Evolutionary conservation across 2,797 vertebrate species (phyloP).

Genomic region (Pristis pectinata): DNA sequence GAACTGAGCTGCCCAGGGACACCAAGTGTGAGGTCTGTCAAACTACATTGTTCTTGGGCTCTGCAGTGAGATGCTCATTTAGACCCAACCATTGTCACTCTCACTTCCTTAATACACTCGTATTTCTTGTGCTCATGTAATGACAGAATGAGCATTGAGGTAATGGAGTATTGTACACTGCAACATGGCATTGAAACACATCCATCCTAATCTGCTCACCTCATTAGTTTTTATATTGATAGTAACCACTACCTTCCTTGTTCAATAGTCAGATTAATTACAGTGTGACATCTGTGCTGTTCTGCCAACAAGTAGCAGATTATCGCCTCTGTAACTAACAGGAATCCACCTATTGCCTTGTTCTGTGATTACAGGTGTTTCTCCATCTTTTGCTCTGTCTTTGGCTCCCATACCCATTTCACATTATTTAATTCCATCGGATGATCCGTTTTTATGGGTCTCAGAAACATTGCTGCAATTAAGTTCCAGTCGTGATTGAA

Average conservation of each 20-base stretch:
- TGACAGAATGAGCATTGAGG: background rate
- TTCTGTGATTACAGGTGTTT: background rate
- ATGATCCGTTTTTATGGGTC: background rate
- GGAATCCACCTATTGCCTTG: background rate
- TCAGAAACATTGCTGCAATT: slow-evolving; percentile 9
- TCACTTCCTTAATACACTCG: background rate
- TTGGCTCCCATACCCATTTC: background rate
- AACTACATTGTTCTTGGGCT: background rate
- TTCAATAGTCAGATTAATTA: slow-evolving; percentile 21
- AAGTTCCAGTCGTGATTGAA: background rate
- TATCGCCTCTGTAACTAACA: background rate
- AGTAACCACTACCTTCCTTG: slow-evolving; percentile 6
- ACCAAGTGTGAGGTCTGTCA: background rate
- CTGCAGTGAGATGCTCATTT: background rate
- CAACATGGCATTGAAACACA: background rate
- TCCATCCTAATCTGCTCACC: slow-evolving; percentile 6
- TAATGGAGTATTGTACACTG: background rate
- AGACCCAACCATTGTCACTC: background rate
- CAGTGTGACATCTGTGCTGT: background rate
- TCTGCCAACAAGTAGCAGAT: background rate
- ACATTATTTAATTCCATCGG: background rate
- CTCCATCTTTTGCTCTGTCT: background rate
- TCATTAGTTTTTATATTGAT: slow-evolving; percentile 9
- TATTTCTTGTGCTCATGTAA: background rate
- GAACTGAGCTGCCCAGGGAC: background rate